phyloP scores from a whole-genome alignment of 1,140 invertebrate species.

The Musca vetustissima region DNA sequence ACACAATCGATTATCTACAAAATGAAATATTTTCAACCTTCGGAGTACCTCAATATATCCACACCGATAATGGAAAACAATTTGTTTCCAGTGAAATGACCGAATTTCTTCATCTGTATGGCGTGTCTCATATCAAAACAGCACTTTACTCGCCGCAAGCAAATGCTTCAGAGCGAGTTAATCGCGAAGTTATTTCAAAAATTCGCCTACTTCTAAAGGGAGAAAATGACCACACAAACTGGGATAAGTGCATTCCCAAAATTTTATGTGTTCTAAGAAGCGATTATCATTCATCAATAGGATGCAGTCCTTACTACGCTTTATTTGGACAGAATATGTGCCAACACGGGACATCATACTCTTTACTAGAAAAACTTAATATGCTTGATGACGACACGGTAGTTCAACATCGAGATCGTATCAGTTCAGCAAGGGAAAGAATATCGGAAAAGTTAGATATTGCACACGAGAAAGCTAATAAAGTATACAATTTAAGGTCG shows the following conservation, averaged over 20 bases:
- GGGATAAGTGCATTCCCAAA: neutral
- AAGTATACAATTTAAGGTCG: neutral
- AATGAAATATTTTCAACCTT: neutral
- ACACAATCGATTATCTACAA: slow-evolving; percentile 1
- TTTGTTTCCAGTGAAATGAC: slow-evolving; percentile 10
- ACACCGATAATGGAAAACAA: slow-evolving; percentile 18
- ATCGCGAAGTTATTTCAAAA: slow-evolving; percentile 3
- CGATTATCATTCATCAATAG: neutral
- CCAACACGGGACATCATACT: neutral
- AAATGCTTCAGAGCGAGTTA: neutral
- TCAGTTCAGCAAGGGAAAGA: neutral
- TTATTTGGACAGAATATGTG: slow-evolving; percentile 1
- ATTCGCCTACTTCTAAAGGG: neutral
- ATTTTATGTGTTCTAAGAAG: neutral
- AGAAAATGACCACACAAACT: neutral
- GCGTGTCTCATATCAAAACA: neutral
- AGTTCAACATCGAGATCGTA: neutral
- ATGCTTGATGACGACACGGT: neutral
- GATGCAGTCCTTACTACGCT: slow-evolving; percentile 1
- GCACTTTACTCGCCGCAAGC: neutral
- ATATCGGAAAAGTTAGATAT: neutral
- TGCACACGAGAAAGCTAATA: neutral
- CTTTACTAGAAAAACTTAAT: neutral
- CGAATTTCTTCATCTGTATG: neutral
- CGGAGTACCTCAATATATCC: slow-evolving; percentile 7